Base-by-base conservation (phyloP, 2,888 invertebrate species). In the Machimus atricapillus region DNA sequence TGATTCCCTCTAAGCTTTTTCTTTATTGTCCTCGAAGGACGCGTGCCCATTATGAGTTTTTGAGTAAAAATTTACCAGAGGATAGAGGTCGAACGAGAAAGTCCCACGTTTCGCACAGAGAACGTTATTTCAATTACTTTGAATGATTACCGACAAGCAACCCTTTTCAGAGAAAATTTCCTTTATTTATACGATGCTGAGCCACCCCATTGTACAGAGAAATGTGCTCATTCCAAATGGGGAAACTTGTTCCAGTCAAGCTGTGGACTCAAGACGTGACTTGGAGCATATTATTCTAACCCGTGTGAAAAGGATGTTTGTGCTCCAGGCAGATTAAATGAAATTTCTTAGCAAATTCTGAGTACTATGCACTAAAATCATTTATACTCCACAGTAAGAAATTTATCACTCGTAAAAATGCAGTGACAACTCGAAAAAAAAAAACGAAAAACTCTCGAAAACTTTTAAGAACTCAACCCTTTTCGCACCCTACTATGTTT, bases 91-190 rank as follows among this genome's bases (percentile, higher is more conserved):
- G 19, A 46, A 37, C 19, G 27, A 40, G 78, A 37, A n/a, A 37
- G 76, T 76, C 37, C 76, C 76, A 34, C 34, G 34, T 76, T 76
- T n/a, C 27, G 46, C 8, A 46, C 43, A 46, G 78, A 16, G 40
- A 82, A 82, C 76, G 82, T 58, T 37, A 58, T 66, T 82, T 66
- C 58, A 82, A 82, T 82, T 82, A 56, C 82, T 58, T 58, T 82
- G 82, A 82, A 82, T 82, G 82, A 82, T 82, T 82, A 82, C 82
- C n/a, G 52, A 52, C 37, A 79, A 78, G 23, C 37, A 78, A 37
- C 58, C 82, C 58, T 66, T 82, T 82, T 34, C 37, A 27, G n/a
- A 66, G 56, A 58, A 58, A 66, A 58, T 37, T 82, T 66, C 82
- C 66, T 82, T 82, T 82, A 82, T 82, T 82, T 82, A 34, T 82